Conservation (phyloP, 1,140 invertebrate genomes). For the Saccostrea echinata region DNA sequence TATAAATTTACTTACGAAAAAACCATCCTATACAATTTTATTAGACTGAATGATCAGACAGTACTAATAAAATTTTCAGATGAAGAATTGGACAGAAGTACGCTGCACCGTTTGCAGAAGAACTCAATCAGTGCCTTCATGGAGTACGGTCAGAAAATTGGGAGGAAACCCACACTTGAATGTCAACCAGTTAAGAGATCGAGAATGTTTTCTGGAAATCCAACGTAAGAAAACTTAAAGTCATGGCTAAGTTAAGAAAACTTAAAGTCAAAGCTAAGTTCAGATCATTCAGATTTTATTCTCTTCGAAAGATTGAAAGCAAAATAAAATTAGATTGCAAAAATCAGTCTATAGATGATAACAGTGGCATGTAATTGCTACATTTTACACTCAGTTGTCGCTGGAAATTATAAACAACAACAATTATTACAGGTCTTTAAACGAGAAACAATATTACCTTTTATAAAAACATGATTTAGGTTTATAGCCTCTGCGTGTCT, state of each 20-base stretch:
- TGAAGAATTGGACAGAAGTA: background rate
- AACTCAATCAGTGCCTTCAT: constrained; percentile 20
- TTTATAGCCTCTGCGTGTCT: background rate
- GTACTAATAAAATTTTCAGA: background rate
- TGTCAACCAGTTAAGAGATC: background rate
- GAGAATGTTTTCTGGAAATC: background rate
- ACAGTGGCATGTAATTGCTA: too few relatives aligned
- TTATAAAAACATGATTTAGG: background rate
- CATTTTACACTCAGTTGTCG: too few relatives aligned
- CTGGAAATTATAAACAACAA: too few relatives aligned
- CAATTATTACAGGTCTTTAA: too few relatives aligned
- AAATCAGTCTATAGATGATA: too few relatives aligned
- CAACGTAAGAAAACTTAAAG: background rate
- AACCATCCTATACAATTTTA: too few relatives aligned
- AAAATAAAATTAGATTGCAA: too few relatives aligned
- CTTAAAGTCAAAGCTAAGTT: background rate
- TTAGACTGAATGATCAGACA: too few relatives aligned
- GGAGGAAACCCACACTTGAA: background rate
- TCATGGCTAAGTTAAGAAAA: background rate
- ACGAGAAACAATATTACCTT: background rate
- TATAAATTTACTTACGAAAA: too few relatives aligned
- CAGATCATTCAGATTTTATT: too few relatives aligned
- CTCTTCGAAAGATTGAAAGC: too few relatives aligned
- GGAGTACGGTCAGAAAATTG: constrained; percentile 1
- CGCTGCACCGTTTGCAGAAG: background rate